These are phyloP conservation scores for Araneus ventricosus DNA, from an alignment of 1,140 invertebrate genomes.

Conservation along the genomic window DNA sequence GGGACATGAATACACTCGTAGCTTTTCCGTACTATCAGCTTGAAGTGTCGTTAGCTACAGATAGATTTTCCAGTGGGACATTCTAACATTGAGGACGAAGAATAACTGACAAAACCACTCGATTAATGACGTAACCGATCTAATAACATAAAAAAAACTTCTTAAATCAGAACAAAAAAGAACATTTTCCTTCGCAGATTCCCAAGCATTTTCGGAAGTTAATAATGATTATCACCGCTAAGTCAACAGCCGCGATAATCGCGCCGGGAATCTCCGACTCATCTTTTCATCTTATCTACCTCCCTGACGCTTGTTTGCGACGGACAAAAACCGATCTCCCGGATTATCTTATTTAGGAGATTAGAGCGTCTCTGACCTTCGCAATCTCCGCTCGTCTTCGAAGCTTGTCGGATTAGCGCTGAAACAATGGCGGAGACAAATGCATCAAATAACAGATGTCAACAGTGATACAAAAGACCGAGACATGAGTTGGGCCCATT, in stretches of 20 bases:
- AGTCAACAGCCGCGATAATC: not conserved
- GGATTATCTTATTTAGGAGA: not conserved
- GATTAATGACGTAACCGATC: too few relatives aligned
- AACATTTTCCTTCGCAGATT: not conserved
- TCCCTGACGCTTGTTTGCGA: not conserved
- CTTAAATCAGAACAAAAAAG: not conserved
- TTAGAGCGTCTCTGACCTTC: not conserved
- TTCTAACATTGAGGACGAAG: too few relatives aligned
- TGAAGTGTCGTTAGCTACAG: too few relatives aligned
- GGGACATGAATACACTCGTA: too few relatives aligned
- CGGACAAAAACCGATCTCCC: not conserved
- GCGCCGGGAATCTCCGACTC: not conserved
- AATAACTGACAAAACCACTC: too few relatives aligned
- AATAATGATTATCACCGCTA: not conserved
- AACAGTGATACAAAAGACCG: too few relatives aligned
- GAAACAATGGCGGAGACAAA: not conserved
- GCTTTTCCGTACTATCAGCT: too few relatives aligned
- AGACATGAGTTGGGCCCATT: too few relatives aligned
- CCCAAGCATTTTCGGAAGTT: not conserved
- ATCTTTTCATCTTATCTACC: conserved; percentile 2
- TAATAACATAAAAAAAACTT: too few relatives aligned
- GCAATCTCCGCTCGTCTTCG: not conserved
- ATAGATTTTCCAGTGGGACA: too few relatives aligned
- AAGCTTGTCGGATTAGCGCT: not conserved
- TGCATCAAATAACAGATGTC: too few relatives aligned